A percentile compares a stretch with the other conserved stretches of the same genome.
Evolutionary conservation across 1,140 invertebrate genomes (phyloP).

Genomic region (Ectropis grisescens): DNA sequence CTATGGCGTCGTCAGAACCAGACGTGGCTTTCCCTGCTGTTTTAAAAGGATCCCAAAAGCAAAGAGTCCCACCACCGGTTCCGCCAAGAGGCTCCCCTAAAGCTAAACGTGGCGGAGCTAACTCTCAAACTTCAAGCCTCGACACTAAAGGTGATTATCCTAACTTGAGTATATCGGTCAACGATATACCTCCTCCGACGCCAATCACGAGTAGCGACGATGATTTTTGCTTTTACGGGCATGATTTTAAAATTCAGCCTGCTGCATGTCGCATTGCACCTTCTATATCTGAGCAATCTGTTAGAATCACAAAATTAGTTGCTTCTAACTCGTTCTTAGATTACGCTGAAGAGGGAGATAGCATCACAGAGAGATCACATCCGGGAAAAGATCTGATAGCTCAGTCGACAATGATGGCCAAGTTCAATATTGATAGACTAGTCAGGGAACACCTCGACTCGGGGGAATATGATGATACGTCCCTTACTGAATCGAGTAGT

Average conservation of each 20-base stretch:
- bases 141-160: slow-evolving; percentile 67
- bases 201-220: slow-evolving; percentile 55
- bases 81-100: slow-evolving; percentile 84
- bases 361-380: slow-evolving; percentile 33
- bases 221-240: slow-evolving; percentile 54
- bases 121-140: slow-evolving; percentile 38
- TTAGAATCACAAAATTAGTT: slow-evolving; percentile 36
- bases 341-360: slow-evolving; percentile 41
- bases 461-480: slow-evolving; percentile 47
- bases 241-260: slow-evolving; percentile 51
- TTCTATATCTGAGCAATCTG: slow-evolving; percentile 44
- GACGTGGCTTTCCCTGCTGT: slow-evolving; percentile 78
- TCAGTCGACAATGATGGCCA: slow-evolving; percentile 60
- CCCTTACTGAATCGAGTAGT: slow-evolving; percentile 54
- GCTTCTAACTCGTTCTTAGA: slow-evolving; percentile 51
- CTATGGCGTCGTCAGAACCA: slow-evolving; percentile 33
- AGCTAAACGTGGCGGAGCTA: slow-evolving; percentile 67
- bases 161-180: slow-evolving; percentile 41
- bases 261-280: slow-evolving; percentile 45
- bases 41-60: slow-evolving; percentile 78
- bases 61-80: slow-evolving; percentile 83
- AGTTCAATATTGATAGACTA: slow-evolving; percentile 51
- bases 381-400: slow-evolving; percentile 40
- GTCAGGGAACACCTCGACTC: slow-evolving; percentile 54
- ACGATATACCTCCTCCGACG: slow-evolving; percentile 41